Base-by-base conservation (phyloP, 2,888 invertebrate genomes). In the Drosophila pseudotalamancana region DNA sequence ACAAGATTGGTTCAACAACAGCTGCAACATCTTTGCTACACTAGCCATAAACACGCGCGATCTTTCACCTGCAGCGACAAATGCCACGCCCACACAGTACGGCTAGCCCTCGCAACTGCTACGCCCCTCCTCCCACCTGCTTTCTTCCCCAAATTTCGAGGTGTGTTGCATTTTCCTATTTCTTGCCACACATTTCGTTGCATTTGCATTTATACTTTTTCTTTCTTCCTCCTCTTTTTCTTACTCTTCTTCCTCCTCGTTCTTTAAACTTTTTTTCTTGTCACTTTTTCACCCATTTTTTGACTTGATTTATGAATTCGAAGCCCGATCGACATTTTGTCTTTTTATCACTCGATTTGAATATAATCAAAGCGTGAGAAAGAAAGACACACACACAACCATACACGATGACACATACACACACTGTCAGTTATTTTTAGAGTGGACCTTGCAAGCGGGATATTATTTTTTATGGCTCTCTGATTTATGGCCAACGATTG, bases 401-500 rank as follows among this genome's bases (percentile, higher is more conserved):
- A 27, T 27, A 40, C 35, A 18, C 14, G 9, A 6, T 11, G 29
- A 12, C 21, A n/a, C 31, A n/a, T 42, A 21, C 16, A 9, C n/a
- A 1, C 39, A 34, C 55, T 49, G 6, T 12, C 42, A 32, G 25
- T 53, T 70, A 75, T 65, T 70, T 72, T 75, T 60, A 65, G 71
- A 60, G 45, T 37, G 59, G 53, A 25, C 59, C 55, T 63, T 63
- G 70, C 57, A 54, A 27, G 16, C 29, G 56, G 69, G 71, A 70
- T 70, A 70, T 71, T 50, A 70, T 70, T 76, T n/a, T 79, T 76
- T 76, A 83, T 79, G 64, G 77, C 46, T 35, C 63, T 23, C 73
- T 80, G 78, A 78, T 78, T 78, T 78, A 78, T 78, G 77, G 72
- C 29, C 69, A 57, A 57, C 77, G 80, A 80, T 79, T 83, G 83